These are phyloP conservation scores for Otis tarda DNA, from an alignment of 2,113 vertebrate species.

Conservation along the genomic window DNA sequence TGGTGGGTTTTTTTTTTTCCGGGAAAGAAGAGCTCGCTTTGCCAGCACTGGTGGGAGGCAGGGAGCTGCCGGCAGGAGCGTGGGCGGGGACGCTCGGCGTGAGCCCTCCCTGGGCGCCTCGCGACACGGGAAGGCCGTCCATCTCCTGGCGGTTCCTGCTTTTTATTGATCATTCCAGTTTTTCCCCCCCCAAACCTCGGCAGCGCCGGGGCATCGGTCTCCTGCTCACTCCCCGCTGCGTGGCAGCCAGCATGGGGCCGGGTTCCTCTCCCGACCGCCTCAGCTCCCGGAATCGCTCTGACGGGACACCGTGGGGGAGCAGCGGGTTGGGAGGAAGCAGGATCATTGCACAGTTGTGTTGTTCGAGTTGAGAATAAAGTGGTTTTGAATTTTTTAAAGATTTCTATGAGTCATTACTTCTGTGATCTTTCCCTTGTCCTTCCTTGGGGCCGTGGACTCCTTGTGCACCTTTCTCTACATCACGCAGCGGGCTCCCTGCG, in stretches of 20 bases:
- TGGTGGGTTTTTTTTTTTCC: background rate
- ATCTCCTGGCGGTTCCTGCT: background rate
- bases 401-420: background rate
- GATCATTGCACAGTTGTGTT: too few relatives aligned
- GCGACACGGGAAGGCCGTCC: background rate
- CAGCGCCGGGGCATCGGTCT: fast-evolving
- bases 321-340: background rate
- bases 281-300: background rate
- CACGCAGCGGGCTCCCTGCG: background rate
- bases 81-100: background rate
- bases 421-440: background rate
- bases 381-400: background rate
- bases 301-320: fast-evolving
- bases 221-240: background rate
- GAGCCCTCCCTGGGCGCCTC: background rate
- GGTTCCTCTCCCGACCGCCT: background rate
- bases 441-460: background rate
- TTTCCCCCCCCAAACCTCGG: background rate
- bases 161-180: background rate
- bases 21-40: background rate
- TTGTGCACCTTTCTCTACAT: background rate
- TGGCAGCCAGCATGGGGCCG: fast-evolving
- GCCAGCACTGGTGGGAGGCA: background rate
- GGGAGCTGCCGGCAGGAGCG: background rate
- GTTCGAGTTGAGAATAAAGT: background rate